Evolutionary conservation across 2,113 vertebrate species (phyloP).

Genomic region (Rissa tridactyla): DNA sequence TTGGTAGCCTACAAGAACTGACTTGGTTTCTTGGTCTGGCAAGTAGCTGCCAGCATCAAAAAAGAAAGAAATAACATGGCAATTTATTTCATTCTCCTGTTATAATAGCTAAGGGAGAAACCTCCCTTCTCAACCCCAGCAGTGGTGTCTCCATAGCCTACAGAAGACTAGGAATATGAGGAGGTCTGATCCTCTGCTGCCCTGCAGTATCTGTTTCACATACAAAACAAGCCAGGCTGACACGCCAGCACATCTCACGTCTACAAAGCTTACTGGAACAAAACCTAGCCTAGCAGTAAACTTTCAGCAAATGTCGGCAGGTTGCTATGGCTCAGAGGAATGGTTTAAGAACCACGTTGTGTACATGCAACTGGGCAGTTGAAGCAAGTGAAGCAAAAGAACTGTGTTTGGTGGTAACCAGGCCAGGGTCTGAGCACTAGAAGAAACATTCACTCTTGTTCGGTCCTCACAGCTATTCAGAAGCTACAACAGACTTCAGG

Average conservation of each 20-base stretch:
- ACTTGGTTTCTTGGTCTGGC: neutral
- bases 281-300: neutral
- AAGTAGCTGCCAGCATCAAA: neutral
- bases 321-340: neutral
- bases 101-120: neutral
- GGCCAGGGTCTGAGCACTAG: neutral
- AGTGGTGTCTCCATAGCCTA: neutral
- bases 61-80: neutral
- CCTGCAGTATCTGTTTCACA: neutral
- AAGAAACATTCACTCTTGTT: neutral
- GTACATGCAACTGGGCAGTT: rapidly evolving
- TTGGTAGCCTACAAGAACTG: neutral
- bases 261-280: neutral
- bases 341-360: neutral
- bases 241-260: neutral
- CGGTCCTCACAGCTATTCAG: neutral
- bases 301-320: neutral
- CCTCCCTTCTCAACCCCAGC: neutral
- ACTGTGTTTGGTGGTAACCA: neutral
- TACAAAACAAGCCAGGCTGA: neutral
- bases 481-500: neutral
- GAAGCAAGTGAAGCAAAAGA: neutral
- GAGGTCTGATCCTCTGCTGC: neutral
- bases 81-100: neutral
- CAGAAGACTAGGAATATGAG: neutral